These are phyloP conservation scores for Poecilia wingei DNA, from an alignment of 2,797 vertebrate species.

Conservation along the genomic window DNA sequence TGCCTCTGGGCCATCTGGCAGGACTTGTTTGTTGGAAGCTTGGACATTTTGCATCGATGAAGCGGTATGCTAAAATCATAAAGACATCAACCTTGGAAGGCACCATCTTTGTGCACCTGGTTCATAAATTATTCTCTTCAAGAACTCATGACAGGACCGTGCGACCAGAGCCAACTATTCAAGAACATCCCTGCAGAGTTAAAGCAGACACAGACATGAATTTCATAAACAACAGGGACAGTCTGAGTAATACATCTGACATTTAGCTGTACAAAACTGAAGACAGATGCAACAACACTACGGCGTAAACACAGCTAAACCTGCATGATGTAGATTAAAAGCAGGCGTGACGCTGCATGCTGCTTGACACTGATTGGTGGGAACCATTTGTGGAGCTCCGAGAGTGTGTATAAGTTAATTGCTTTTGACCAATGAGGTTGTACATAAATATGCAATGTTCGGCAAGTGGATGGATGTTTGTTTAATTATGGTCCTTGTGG, in stretches of 20 bases:
- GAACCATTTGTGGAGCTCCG: slow-evolving; percentile 18
- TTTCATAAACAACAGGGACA: slow-evolving; percentile 30
- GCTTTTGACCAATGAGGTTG: slow-evolving; percentile 72
- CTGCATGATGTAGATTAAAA: slow-evolving; percentile 15
- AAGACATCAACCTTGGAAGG: slow-evolving; percentile 58
- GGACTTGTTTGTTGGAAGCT: slow-evolving; percentile 38
- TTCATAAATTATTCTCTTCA: slow-evolving; percentile 59
- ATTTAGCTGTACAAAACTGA: slow-evolving; percentile 18
- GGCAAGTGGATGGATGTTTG: slow-evolving; percentile 69
- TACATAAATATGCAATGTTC: slow-evolving; percentile 65
- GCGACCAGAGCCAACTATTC: slow-evolving; percentile 39
- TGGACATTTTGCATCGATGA: slow-evolving; percentile 54
- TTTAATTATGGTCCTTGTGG: slow-evolving; percentile 75
- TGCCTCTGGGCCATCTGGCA: slow-evolving; percentile 56
- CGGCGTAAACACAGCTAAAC: slow-evolving; percentile 19
- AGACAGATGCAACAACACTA: slow-evolving; percentile 9
- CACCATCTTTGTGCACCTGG: slow-evolving; percentile 55
- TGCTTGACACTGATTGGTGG: slow-evolving; percentile 44
- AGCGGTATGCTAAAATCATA: slow-evolving; percentile 46
- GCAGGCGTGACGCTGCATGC: slow-evolving; percentile 18
- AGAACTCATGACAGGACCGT: slow-evolving; percentile 39
- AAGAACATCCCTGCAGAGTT: slow-evolving; percentile 32
- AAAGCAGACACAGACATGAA: slow-evolving; percentile 39
- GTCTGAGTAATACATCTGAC: slow-evolving; percentile 30
- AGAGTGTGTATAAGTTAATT: slow-evolving; percentile 60